Base-by-base conservation (phyloP, 2,888 invertebrate species). In the Philereme transversata region DNA sequence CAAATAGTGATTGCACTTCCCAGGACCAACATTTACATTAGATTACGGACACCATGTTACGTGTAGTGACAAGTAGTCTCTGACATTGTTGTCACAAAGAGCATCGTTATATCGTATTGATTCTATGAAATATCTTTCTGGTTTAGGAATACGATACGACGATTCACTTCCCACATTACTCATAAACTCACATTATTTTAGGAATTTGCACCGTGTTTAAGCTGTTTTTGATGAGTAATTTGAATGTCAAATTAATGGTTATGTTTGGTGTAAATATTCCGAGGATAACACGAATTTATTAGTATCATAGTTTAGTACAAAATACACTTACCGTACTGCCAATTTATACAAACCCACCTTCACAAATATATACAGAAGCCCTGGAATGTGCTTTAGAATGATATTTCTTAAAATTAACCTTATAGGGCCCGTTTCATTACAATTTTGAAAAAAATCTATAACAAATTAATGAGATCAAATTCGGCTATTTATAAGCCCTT, bases 371-470 rank as follows among this genome's bases (percentile, higher is more conserved):
- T 65, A 67, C 65, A 67, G 52, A 60, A 54, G 57, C 51, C 58
- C 94, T 81, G 80, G 74, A 82, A 81, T 79, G 77, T 77, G 80
- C 81, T 80, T 82, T 80, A 78, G 70, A 72, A 74, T 84, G 87
- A 88, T 94, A 94, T 93, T 90, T 90, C 91, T 93, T 94, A 92
- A 94, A 94, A 92, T 93, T 93, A 83, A 52, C 51, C 55, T 41
- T 54, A 38, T 51, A 57, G 57, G 50, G 63, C 64, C 55, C 51
- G 64, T 62, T 62, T 60, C 65, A 62, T 46, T 51, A 65, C 41
- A 67, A 67, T 49, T 51, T 35, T 6, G 43, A 10, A 10, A 45
- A 4, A 47, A 35, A 35, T 1, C 34, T n/a, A n/a, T n/a, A n/a
- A n/a, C n/a, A n/a, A n/a, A n/a, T n/a, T n/a, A n/a, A n/a, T n/a